Percentiles rank a stretch among this genome's conserved stretches.
phyloP scores from a whole-genome alignment of 2,888 invertebrate genomes.

The Conomelus anceps region DNA sequence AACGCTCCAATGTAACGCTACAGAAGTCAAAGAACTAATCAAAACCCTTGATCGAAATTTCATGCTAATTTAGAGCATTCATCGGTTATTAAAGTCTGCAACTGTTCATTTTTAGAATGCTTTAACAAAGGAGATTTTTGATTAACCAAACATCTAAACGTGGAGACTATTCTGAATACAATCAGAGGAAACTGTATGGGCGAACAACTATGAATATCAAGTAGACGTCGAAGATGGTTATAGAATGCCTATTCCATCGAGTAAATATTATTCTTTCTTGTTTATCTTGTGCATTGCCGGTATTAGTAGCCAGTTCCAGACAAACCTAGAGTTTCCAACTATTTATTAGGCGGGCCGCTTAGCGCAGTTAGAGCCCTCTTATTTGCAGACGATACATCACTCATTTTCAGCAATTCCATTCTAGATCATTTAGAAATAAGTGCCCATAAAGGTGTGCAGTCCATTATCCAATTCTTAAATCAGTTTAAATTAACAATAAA shows the following conservation, averaged over 20 bases:
- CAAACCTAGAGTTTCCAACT: background rate
- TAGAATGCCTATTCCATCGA: background rate
- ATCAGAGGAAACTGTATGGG: background rate
- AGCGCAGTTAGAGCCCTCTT: too few relatives aligned
- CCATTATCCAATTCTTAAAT: too few relatives aligned
- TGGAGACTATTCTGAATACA: background rate
- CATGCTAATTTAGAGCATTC: background rate
- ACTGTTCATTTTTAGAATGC: background rate
- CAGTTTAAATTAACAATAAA: too few relatives aligned
- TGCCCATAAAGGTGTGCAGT: too few relatives aligned
- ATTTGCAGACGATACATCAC: too few relatives aligned
- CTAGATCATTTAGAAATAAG: too few relatives aligned
- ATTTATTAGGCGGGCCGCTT: background rate
- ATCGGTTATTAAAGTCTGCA: background rate
- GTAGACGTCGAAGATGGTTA: background rate
- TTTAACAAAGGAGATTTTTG: background rate
- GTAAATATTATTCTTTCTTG: background rate
- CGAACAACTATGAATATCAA: background rate
- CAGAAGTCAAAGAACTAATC: background rate
- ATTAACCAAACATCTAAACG: background rate
- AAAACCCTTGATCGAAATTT: background rate
- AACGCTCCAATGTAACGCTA: background rate
- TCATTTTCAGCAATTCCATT: too few relatives aligned
- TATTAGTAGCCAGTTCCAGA: too few relatives aligned
- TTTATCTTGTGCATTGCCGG: background rate